These are phyloP conservation scores for Rapana venosa DNA, from an alignment of 2,888 invertebrate genomes.

Conservation along the genomic window DNA sequence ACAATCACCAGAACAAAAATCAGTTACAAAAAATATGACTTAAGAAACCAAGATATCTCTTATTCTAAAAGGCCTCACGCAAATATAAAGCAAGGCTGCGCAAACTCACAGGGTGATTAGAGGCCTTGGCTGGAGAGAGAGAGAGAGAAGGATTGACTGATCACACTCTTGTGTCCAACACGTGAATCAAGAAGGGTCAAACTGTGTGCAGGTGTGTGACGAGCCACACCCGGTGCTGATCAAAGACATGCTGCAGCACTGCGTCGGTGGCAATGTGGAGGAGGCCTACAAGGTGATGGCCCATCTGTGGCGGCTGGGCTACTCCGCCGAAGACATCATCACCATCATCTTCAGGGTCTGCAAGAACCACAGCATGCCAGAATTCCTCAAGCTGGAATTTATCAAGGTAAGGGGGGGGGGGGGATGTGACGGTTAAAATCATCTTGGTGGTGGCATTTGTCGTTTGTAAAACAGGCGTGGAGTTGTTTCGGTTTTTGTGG, in stretches of 20 bases:
- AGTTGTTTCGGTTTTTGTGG: no score
- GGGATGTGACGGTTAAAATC: no score
- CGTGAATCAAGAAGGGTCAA: no score
- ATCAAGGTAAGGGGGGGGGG: conserved; percentile 83
- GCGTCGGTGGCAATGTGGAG: conserved; percentile 88
- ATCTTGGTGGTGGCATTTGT: no score
- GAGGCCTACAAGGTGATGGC: conserved; percentile 91
- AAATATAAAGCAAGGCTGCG: no score
- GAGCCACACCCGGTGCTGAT: conserved; percentile 98
- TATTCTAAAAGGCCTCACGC: no score
- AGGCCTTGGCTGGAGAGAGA: no score
- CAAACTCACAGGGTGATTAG: no score
- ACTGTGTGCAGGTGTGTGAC: conserved; percentile 88
- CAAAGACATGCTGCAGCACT: conserved; percentile 92
- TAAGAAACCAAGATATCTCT: no score
- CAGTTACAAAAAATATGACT: no score
- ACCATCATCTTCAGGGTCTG: conserved; percentile 95
- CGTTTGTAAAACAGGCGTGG: no score
- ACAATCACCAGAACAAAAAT: no score
- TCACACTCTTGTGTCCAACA: neutral
- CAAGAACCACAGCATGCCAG: conserved; percentile 90
- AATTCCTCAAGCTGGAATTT: conserved; percentile 89
- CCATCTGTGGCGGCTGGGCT: conserved; percentile 94
- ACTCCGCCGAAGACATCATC: conserved; percentile 97
- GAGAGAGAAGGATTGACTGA: neutral